Base-by-base conservation (phyloP, 2,888 invertebrate genomes). In the Trimorus sp. region DNA sequence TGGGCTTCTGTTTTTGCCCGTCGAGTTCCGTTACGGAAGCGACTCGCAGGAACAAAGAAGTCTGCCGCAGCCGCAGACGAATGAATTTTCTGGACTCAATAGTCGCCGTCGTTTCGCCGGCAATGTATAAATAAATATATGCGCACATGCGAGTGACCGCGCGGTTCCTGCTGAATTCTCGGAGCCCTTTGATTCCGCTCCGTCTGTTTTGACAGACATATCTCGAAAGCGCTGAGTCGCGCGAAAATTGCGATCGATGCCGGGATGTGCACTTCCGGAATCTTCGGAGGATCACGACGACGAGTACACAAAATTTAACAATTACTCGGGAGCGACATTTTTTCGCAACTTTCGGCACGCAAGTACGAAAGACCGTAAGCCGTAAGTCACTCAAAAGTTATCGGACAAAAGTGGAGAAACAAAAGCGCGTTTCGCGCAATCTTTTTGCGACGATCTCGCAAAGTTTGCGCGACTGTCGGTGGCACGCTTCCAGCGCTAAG, bases 361-460 rank as follows among this genome's bases (percentile, higher is more conserved):
- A 79, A 69, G 70, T 74, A 74, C 66, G 53, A 71, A 74, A 80
- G 78, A 78, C 74, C 66, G 78, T 83, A 80, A 80, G 74, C 75
- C 66, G 83, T 71, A 81, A 77, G 80, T 83, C 80, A 81, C 75
- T 70, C 71, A 62, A 73, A 78, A 83, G 71, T 83, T 79, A 79
- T 80, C 68, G 75, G 75, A 75, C 66, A 58, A 76, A 80, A 68
- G 62, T 69, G 15, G 65, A 80, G 60, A 75, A 75, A 59, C 68
- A 76, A 76, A 26, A 81, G 54, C 65, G 66, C 78, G 79, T 79
- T 77, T 74, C 38, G 73, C 66, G 45, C 73, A 73, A 77, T 77
- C 76, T 76, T 76, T 80, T 71, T 66, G 53, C 56, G 66, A 71
- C 80, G 63, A 71, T 71, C 69, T 77, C 74, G 59, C 56, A 59